Evolutionary conservation across 2,113 vertebrate genomes (phyloP).

Genomic region (Apodemus sylvaticus): DNA sequence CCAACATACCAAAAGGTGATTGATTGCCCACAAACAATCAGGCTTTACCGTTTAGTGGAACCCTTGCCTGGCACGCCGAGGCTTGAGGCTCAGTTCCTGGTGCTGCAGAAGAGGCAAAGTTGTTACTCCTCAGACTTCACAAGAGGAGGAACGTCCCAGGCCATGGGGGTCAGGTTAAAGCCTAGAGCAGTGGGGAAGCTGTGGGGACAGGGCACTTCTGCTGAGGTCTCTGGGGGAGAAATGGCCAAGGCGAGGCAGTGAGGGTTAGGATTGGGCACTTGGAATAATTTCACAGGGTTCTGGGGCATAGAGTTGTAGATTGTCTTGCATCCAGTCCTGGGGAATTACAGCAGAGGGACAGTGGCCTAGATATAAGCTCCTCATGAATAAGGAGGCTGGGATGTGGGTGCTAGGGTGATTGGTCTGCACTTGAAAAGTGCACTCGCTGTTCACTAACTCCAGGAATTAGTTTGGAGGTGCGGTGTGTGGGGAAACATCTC

Average conservation of each 20-base stretch:
- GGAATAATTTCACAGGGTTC: not conserved
- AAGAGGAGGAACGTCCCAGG: too few relatives aligned
- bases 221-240: not conserved
- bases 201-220: not conserved
- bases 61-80: not conserved
- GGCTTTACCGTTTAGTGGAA: not conserved
- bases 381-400: not conserved
- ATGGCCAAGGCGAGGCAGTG: not conserved
- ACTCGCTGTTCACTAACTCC: not conserved
- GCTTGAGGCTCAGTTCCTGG: not conserved
- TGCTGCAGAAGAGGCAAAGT: not conserved
- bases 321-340: not conserved
- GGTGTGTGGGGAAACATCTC: not conserved
- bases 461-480: not conserved
- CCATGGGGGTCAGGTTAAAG: not conserved
- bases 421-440: not conserved
- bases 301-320: not conserved
- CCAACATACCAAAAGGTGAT: not conserved
- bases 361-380: not conserved
- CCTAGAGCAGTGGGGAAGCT: not conserved
- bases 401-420: not conserved
- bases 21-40: not conserved
- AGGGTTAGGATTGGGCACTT: too few relatives aligned
- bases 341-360: not conserved
- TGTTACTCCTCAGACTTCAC: not conserved